Evolutionary conservation across 2,113 vertebrate species (phyloP).

Genomic region (Oplegnathus fasciatus): DNA sequence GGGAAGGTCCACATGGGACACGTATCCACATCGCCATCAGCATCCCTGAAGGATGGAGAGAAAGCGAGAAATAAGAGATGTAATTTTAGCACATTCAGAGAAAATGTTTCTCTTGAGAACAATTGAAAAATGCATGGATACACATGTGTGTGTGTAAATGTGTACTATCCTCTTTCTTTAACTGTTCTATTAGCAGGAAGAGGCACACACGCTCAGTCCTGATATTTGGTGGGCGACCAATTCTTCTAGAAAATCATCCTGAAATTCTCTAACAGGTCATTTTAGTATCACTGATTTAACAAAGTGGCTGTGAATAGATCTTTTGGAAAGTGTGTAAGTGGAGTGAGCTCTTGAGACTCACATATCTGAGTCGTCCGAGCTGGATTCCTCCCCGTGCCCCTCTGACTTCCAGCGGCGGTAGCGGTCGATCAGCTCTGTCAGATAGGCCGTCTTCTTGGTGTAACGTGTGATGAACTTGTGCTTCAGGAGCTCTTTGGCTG

Average conservation of each 20-base stretch:
- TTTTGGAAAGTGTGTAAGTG: background rate
- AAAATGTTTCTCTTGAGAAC: background rate
- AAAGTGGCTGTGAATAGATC: background rate
- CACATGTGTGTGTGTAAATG: background rate
- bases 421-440: slow-evolving; percentile 94
- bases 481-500: slow-evolving; percentile 96
- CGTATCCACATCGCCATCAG: slow-evolving; percentile 91
- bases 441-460: slow-evolving; percentile 98
- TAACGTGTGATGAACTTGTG: slow-evolving; percentile 99
- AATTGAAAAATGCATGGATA: background rate
- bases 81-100: background rate
- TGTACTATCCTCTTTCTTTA: background rate
- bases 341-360: slow-evolving; percentile 64
- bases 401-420: slow-evolving; percentile 98
- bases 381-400: slow-evolving; percentile 96
- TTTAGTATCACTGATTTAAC: background rate
- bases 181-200: background rate
- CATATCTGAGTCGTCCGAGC: slow-evolving; percentile 97
- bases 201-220: background rate
- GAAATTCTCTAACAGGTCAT: background rate
- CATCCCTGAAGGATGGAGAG: slow-evolving; percentile 85
- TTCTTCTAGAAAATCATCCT: background rate
- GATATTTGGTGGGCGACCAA: background rate
- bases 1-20: slow-evolving; percentile 95
- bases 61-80: background rate